Evolutionary conservation across 92 coral and sea anemone species (phyloP), one percentile per base, ranked within the genome.

Genomic region (Galaxea fascicularis): DNA sequence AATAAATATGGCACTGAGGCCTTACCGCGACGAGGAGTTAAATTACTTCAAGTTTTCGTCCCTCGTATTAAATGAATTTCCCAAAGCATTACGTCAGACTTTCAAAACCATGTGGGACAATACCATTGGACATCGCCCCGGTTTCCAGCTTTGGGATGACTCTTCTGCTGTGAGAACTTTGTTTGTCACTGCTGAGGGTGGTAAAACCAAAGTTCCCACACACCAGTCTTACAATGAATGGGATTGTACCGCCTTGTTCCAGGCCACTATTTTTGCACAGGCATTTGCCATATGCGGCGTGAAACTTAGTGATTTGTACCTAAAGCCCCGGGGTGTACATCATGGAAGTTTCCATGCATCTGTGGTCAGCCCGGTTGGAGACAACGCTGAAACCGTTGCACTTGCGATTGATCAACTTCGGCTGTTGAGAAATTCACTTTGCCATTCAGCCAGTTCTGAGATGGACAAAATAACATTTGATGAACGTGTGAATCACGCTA

Each of bases 131-230:
- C 65, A 77, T 26, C 67, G 13, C 20, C 89, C 88, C 9, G 86
- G 88, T 20, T 73, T 71, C 26, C 89, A 82, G 65, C 88, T 56
- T 0, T 90, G 93, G 91, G 93, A 90, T 72, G 93, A 90, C 71
- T 90, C 91, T 16, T 8, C 30, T 35, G 82, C 47, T 0, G 93
- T 87, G 21, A 68, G 93, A 26, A 90, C 83, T 26, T 21, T 86
- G 65, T 75, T 84, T 47, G 26, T 27, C 16, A 31, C 66, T 44
- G 39, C 45, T 3, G 82, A 84, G 58, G 83, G 76, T 14, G 60
- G 45, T 15, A 45, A 1, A 1, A 30, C 25, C 9, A 69, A 10
- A 29, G 74, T 58, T 17, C 70, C 68, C 22, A 56, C 66, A 4
- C 26, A 53, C 66, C 66, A 53, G 66, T 84, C 88, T 18, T 58